phyloP scores from a whole-genome alignment of 2,888 invertebrate genomes.

The Noctua janthina region DNA sequence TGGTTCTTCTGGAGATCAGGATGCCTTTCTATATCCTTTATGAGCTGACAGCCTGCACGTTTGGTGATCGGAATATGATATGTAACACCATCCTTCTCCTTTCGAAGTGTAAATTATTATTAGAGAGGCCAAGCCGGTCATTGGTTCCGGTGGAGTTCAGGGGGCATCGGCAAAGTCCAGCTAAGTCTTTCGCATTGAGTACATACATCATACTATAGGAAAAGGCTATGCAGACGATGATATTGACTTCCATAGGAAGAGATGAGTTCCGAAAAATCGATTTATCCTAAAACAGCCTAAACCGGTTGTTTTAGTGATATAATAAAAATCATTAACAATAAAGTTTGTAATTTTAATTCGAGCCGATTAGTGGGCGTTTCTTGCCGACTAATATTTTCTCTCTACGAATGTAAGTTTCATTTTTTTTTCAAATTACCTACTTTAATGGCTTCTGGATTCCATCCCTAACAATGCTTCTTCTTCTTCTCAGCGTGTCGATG shows the following conservation, averaged over 20 bases:
- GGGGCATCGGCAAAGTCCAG: too few species aligned
- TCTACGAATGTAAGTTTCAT: neutral
- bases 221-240: neutral
- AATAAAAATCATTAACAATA: too few species aligned
- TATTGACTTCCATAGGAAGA: too few species aligned
- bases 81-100: too few species aligned
- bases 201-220: neutral
- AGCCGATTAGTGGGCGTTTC: neutral
- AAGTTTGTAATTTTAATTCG: too few species aligned
- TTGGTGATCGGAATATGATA: neutral
- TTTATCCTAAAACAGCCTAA: too few species aligned
- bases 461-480: too few species aligned
- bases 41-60: neutral
- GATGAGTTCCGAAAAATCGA: neutral
- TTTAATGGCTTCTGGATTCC: too few species aligned
- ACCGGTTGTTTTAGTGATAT: too few species aligned
- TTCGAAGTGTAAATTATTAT: too few species aligned
- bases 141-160: neutral
- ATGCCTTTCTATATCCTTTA: too few species aligned
- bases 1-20: neutral
- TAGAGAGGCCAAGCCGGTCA: neutral
- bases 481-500: too few species aligned
- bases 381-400: neutral
- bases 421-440: neutral
- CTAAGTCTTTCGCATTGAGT: neutral